Base-by-base conservation (phyloP, 2,888 invertebrate species). In the Cryptus viduatorius region DNA sequence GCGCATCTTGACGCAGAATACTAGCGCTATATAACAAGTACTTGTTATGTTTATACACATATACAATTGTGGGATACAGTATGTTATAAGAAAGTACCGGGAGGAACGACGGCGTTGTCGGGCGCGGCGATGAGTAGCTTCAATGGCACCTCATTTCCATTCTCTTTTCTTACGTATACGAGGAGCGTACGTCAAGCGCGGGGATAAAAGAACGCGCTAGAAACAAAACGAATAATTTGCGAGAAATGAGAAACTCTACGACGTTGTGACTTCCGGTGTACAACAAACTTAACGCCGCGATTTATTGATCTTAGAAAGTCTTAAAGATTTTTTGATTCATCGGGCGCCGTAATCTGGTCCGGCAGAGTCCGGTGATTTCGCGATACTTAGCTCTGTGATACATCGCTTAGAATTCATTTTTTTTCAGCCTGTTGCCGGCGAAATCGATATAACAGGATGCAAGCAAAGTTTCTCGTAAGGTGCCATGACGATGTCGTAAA, bases 141-240 rank as follows among this genome's bases (percentile, higher is more conserved):
- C 77, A 5, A 67, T 72, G 12, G 71, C 72, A 64, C 64, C 80
- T 80, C 80, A 77, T 83, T 83, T 83, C 37, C 71, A 76, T 83
- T 79, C 79, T 53, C n/a, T 68, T 71, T 75, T 83, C 53, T 75
- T 42, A 50, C 61, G 46, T 29, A 64, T 44, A 19, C 59, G 65
- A 69, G 56, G 37, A 37, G 37, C 37, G 8, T 37, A 37, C 67
- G 67, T 78, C 67, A 79, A 67, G 12, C 46, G 64, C 71, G 44
- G 65, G 59, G 76, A 42, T 14, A 64, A 61, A 16, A 44, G 37
- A 37, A 73, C 31, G 46, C n/a, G 12, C 61, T 48, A 46, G 42
- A 8, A 44, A 44, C 7, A 42, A 64, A 59, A 68, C 16, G 37
- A n/a, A 76, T 59, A 10, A 19, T 29, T 59, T 24, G 24, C 59